Evolutionary conservation across 2,113 vertebrate genomes (phyloP).

Genomic region (Trogon surrucura): DNA sequence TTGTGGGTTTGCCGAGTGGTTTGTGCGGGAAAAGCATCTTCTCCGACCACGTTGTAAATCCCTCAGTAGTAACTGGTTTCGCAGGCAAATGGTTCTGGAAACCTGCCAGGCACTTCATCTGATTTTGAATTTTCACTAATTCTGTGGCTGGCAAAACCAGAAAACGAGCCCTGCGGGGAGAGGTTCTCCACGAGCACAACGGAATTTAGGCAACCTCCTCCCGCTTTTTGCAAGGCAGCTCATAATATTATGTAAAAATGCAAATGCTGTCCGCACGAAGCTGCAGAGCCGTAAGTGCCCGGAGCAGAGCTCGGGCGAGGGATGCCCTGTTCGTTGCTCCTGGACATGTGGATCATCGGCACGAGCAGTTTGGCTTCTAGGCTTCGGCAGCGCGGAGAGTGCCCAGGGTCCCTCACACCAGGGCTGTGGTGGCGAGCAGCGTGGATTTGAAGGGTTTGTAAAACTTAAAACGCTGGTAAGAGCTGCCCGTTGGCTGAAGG

Average conservation of each 20-base stretch:
- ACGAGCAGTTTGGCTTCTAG: background rate
- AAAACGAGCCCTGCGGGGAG: background rate
- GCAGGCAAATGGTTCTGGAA: background rate
- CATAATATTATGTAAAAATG: background rate
- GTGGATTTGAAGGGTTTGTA: background rate
- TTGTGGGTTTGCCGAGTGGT: accelerated
- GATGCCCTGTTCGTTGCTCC: background rate
- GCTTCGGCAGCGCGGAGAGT: background rate
- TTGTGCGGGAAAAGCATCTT: background rate
- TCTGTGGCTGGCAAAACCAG: background rate
- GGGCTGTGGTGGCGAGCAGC: too few species aligned
- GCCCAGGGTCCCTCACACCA: background rate
- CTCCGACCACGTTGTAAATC: background rate
- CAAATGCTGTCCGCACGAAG: background rate
- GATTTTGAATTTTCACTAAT: background rate
- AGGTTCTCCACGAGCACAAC: too few species aligned
- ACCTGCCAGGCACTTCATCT: background rate
- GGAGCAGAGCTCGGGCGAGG: background rate
- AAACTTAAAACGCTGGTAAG: too few species aligned
- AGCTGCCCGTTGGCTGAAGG: background rate
- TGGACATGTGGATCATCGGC: background rate
- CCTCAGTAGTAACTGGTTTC: background rate
- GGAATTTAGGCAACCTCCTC: background rate
- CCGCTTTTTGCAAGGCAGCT: background rate
- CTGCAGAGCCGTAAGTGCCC: background rate